These are phyloP conservation scores for Pituophis catenifer DNA, from an alignment of 2,113 vertebrate genomes.

Conservation along the genomic window DNA sequence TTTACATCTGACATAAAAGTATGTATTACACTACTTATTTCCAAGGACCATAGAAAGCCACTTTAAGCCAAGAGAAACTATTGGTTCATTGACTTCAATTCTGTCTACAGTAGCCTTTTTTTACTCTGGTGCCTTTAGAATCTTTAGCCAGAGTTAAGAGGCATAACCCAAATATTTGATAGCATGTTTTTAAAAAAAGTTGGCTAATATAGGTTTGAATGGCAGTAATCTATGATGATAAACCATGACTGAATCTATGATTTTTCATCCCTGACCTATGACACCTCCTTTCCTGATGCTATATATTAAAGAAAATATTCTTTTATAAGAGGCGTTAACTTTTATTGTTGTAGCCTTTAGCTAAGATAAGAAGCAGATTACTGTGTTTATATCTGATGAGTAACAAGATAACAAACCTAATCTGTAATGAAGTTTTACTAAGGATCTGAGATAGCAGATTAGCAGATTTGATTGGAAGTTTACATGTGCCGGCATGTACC, in stretches of 20 bases:
- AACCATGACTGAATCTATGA: background rate
- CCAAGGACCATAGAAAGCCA: background rate
- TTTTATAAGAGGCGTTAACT: background rate
- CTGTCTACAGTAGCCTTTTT: background rate
- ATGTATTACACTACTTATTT: background rate
- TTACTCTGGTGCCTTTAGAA: background rate
- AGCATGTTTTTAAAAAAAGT: background rate
- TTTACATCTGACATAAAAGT: too few species aligned
- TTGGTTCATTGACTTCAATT: background rate
- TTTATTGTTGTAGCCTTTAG: background rate
- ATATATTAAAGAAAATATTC: background rate
- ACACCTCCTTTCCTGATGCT: background rate
- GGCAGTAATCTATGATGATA: background rate
- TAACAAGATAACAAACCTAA: background rate
- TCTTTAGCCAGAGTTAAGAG: background rate
- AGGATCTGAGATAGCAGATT: background rate
- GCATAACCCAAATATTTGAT: background rate
- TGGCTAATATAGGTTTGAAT: background rate
- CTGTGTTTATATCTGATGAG: background rate
- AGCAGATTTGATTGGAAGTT: background rate
- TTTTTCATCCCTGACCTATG: background rate
- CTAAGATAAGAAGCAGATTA: background rate
- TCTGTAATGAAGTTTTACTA: background rate
- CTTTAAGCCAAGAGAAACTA: background rate
- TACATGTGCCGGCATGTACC: background rate